Conservation (phyloP, 2,888 invertebrate genomes). For the Brachyptera putata region DNA sequence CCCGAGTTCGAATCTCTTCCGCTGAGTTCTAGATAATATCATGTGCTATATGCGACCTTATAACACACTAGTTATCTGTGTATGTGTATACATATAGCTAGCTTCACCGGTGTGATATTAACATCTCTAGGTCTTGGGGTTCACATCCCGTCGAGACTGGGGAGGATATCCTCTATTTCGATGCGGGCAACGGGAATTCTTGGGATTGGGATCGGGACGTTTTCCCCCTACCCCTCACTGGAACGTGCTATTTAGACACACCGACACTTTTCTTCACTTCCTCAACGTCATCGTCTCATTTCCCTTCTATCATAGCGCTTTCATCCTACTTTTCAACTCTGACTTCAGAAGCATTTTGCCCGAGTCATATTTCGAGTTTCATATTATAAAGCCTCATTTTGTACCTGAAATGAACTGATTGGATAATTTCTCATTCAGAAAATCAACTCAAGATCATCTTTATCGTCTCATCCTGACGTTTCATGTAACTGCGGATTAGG, state of each 20-base stretch:
- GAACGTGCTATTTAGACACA: conserved; percentile 18
- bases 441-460: too few species aligned
- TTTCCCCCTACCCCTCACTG: background rate
- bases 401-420: too few species aligned
- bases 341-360: too few species aligned
- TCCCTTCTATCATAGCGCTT: background rate
- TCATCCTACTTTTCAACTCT: too few species aligned
- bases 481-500: too few species aligned
- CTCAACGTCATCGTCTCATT: background rate
- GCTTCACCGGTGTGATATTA: conserved; percentile 8
- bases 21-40: background rate
- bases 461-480: too few species aligned
- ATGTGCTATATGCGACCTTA: background rate
- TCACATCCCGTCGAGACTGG: background rate
- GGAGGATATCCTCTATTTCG: background rate
- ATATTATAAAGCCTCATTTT: too few species aligned
- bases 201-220: background rate
- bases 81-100: too few species aligned
- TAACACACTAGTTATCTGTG: too few species aligned
- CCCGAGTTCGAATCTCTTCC: background rate
- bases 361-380: too few species aligned
- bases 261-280: background rate
- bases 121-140: background rate
- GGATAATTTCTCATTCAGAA: too few species aligned
- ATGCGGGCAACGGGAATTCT: too few species aligned